Evolutionary conservation across 2,888 invertebrate genomes (phyloP), one percentile per base, ranked within the genome.

Genomic region (Epinotia demarniana): DNA sequence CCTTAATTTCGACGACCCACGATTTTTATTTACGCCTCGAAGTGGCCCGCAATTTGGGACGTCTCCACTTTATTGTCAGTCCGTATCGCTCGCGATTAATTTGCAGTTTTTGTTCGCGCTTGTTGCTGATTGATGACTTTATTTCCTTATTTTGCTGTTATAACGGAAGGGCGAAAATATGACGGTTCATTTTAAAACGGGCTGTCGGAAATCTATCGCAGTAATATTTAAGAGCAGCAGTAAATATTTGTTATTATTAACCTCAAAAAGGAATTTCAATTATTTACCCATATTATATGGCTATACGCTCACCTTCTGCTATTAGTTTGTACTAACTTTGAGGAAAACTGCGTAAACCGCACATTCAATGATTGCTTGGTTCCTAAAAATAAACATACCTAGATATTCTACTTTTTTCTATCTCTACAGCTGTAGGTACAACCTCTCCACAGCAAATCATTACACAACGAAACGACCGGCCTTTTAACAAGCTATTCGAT

Each of bases 1-100:
- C 92, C 93, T 93, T 93, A 91, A 93, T 93, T 93, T 92, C 89
- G 90, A 91, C 92, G 90, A 90, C 91, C 90, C 89, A 89, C 90
- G 87, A 92, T 92, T 93, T 92, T 93, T 93, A 92, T 92, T 93
- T 90, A 92, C 90, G 89, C 90, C 87, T 89, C 89, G 89, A 90
- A 92, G 90, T 90, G 87, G 88, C 89, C 85, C 82, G 87, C 89
- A 88, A 91, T 92, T 91, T 87, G 84, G 89, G 85, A 80, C 84
- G 82, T 83, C 84, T 84, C 84, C 80, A 85, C 82, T 89, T 90
- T 89, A 87, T 85, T 85, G 83, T 84, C 80, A 79, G 77, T 80
- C 77, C 78, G 79, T 79, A 81, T 82, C 80, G 80, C 74, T 77
- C 67, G 76, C 82, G 79, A 81, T 82, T 83, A 83, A 77, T 75